Evolutionary conservation across 1,140 invertebrate genomes (phyloP).

Genomic region (Archegozetes longisetosus): DNA sequence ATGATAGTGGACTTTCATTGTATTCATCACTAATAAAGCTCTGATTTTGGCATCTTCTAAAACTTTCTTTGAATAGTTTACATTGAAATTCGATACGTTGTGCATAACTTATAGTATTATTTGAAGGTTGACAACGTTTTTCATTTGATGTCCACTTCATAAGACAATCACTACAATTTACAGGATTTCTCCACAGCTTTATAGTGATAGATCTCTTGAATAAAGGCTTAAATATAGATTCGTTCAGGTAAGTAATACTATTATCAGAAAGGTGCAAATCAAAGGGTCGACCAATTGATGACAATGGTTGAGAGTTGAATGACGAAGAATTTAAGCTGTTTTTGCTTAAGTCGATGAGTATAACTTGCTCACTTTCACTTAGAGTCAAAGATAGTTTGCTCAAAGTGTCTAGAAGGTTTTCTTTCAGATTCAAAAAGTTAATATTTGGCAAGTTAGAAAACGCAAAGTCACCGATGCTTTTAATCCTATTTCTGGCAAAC

Average conservation of each 20-base stretch:
- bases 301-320: not conserved
- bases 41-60: no score
- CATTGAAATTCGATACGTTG: not conserved
- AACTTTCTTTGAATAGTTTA: not conserved
- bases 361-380: not conserved
- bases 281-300: not conserved
- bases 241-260: not conserved
- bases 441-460: not conserved
- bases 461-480: not conserved
- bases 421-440: not conserved
- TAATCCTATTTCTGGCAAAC: not conserved
- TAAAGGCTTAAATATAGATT: not conserved
- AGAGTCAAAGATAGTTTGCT: not conserved
- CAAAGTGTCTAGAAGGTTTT: not conserved
- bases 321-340: not conserved
- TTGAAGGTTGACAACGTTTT: not conserved
- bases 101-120: not conserved
- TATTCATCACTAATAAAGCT: not conserved
- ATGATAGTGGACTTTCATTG: not conserved
- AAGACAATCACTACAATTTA: constrained; percentile 3
- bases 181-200: not conserved
- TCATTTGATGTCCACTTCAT: not conserved
- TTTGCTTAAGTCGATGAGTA: constrained; percentile 2
- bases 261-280: constrained; percentile 6
- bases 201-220: not conserved